Base-by-base conservation (phyloP, 2,888 invertebrate genomes). In the Cerastis rubricosa region DNA sequence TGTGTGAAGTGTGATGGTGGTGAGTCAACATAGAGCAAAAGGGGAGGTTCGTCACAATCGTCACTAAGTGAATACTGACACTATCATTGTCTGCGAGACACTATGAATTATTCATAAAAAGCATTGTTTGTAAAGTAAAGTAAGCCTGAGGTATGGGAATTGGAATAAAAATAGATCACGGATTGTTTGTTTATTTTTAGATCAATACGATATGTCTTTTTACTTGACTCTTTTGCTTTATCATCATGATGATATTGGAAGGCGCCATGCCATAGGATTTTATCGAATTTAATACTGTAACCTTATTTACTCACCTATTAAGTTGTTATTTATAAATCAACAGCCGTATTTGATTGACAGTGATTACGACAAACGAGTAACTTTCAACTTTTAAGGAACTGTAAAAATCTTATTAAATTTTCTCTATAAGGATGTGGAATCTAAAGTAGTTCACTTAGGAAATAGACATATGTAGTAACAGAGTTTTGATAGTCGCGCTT, bases 91-190 rank as follows among this genome's bases (percentile, higher is more conserved):
- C 83, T 84, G 85, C 85, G 72, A 82, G 69, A 63, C 73, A 82
- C 81, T 77, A 90, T 92, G 91, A 91, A 92, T 92, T 85, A 92
- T 90, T 87, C 86, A 91, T 80, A 74, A 57, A 85, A 71, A 76
- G 82, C 76, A 92, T 92, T 93, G 92, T 92, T 92, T 90, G 90
- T 89, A 86, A 88, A 64, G 64, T 64, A 64, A 89, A 89, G 77
- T 89, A 89, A 90, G 86, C 85, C 74, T 77, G 59, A 78, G 80
- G 47, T 86, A 79, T 69, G 75, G 80, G 71, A 80, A 86, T 85
- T 76, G 68, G 65, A 85, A 82, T 76, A 78, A 86, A 87, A 84
- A 86, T 75, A 74, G 79, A 76, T 71, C 75, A 70, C 57, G 59
- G 73, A 65, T 71, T 72, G 71, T 81, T 51, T 80, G 71, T 78